A percentile compares a stretch with the other conserved stretches of the same genome.
These are phyloP conservation scores for Polymixis lichenea DNA, from an alignment of 2,888 invertebrate species.

Conservation along the genomic window DNA sequence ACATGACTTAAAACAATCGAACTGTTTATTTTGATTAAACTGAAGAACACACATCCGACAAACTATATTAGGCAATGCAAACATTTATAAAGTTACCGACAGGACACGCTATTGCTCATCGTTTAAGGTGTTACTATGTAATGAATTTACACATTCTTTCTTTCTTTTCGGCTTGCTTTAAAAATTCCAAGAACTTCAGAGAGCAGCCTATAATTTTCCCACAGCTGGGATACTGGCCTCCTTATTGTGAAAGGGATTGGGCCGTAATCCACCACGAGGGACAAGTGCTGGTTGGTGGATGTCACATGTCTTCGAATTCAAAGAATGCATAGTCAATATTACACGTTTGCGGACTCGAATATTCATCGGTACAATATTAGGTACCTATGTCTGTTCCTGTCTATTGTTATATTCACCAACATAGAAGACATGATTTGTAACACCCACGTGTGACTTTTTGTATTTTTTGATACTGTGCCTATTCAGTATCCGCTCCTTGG, in stretches of 20 bases:
- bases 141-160: not conserved
- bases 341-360: not conserved
- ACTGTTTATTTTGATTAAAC: conserved; percentile 16
- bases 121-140: not conserved
- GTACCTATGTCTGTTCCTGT: not conserved
- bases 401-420: not conserved
- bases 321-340: not conserved
- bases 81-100: not conserved
- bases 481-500: not conserved
- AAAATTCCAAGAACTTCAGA: too few relatives aligned
- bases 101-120: not conserved
- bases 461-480: not conserved
- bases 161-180: not conserved
- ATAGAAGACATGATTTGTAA: not conserved
- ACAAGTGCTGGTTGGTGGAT: too few relatives aligned
- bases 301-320: too few relatives aligned
- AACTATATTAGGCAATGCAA: conserved; percentile 10
- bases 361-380: not conserved
- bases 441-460: not conserved
- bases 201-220: too few relatives aligned
- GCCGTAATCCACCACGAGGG: too few relatives aligned
- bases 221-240: too few relatives aligned
- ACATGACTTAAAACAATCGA: conserved; percentile 27
- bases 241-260: too few relatives aligned
- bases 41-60: conserved; percentile 6